Evolutionary conservation across 2,888 invertebrate genomes (phyloP).

Genomic region (Sarcophaga caerulescens): DNA sequence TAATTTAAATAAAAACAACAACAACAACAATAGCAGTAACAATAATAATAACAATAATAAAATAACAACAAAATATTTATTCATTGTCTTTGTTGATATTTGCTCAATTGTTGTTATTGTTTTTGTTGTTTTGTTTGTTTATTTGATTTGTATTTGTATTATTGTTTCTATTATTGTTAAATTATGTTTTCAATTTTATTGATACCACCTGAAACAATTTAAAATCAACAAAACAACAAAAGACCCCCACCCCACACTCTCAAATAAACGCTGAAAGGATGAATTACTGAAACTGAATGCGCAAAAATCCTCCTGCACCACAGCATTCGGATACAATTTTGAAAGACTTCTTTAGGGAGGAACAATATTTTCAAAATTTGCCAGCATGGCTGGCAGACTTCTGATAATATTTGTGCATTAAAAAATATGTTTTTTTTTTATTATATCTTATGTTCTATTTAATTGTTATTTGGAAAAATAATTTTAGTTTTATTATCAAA

Average conservation of each 20-base stretch:
- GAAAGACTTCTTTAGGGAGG: too few species aligned
- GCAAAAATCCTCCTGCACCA: too few species aligned
- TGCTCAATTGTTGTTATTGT: slow-evolving; percentile 13
- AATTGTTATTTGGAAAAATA: background rate
- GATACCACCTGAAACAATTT: slow-evolving; percentile 46
- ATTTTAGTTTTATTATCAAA: background rate
- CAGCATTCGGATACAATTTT: too few species aligned
- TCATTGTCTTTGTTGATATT: background rate
- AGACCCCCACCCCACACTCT: background rate
- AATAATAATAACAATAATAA: background rate
- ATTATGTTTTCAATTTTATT: slow-evolving; percentile 54
- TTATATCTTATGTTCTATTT: slow-evolving; percentile 1
- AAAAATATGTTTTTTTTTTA: background rate
- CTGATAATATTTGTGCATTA: background rate
- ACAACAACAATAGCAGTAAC: background rate
- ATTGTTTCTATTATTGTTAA: slow-evolving; percentile 39
- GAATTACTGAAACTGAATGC: too few species aligned
- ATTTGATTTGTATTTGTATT: background rate
- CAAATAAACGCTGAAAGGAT: too few species aligned
- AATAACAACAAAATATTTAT: background rate
- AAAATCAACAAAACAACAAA: slow-evolving; percentile 9
- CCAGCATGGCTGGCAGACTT: too few species aligned
- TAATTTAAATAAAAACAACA: slow-evolving; percentile 40
- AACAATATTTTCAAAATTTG: too few species aligned
- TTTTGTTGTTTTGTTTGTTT: slow-evolving; percentile 32